Percentiles rank a stretch among this genome's conserved stretches.
phyloP scores from a whole-genome alignment of 1,140 invertebrate species.

The Diabrotica undecimpunctata region DNA sequence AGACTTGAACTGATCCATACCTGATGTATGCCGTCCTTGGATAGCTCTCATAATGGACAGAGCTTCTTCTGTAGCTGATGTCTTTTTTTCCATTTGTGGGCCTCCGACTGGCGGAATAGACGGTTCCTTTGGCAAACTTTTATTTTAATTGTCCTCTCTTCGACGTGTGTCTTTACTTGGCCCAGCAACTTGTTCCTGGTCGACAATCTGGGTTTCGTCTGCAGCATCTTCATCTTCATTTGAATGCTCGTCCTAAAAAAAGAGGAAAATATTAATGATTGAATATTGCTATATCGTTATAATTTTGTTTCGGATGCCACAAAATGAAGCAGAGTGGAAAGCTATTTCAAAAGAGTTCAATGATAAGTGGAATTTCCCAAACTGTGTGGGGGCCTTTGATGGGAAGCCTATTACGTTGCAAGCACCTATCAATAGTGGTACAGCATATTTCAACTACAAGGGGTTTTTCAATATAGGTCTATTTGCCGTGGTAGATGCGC shows the following conservation, averaged over 20 bases:
- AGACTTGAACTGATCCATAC: too few relatives aligned
- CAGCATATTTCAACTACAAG: slow-evolving; percentile 53
- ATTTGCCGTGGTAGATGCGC: slow-evolving; percentile 49
- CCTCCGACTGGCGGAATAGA: not conserved
- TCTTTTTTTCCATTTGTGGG: slow-evolving; percentile 5
- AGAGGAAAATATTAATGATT: too few relatives aligned
- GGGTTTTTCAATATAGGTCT: slow-evolving; percentile 51
- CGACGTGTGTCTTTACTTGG: slow-evolving; percentile 2
- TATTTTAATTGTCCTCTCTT: not conserved
- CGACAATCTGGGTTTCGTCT: too few relatives aligned
- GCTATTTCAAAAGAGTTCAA: too few relatives aligned
- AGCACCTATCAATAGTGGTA: slow-evolving; percentile 45
- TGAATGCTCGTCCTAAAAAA: too few relatives aligned
- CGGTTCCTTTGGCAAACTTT: not conserved
- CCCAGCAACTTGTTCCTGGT: too few relatives aligned
- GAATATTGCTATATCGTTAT: too few relatives aligned
- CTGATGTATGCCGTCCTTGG: slow-evolving; percentile 1
- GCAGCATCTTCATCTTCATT: too few relatives aligned
- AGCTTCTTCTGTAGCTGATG: slow-evolving; percentile 7
- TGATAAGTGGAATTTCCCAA: too few relatives aligned
- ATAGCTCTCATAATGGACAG: slow-evolving; percentile 5
- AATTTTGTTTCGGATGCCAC: too few relatives aligned
- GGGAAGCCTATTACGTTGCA: slow-evolving; percentile 31
- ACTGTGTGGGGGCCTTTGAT: too few relatives aligned
- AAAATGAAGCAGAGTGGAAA: too few relatives aligned